Evolutionary conservation across 1,140 invertebrate species (phyloP), one percentile per base, ranked within the genome.

Genomic region (Tetragnatha versicolor): DNA sequence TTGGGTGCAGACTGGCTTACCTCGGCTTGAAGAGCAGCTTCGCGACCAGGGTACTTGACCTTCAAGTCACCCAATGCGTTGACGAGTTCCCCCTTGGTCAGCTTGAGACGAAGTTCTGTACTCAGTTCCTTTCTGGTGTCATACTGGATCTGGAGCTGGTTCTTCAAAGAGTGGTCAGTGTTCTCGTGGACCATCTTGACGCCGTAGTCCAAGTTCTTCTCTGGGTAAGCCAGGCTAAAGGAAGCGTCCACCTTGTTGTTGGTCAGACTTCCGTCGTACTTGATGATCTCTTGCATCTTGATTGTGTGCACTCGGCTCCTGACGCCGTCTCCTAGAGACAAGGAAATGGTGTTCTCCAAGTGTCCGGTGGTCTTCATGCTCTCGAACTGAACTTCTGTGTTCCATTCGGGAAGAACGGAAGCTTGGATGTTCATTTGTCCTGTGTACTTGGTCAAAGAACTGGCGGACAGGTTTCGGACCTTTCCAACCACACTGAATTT

Each of bases 301-400:
- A 81, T 79, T n/a, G 37, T 81, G 20, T 79, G 80, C 9, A 73
- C 22, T 31, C 72, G 29, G 17, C 66, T 76, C 37, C 68, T 33
- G 17, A 35, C 51, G 27, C 76, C 76, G 73, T 81, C 80, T n/a
- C 80, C 80, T 25, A 81, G n/a, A 25, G 49, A 31, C 2, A 81
- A 3, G 3, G 53, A 20, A 14, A 81, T 20, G 33, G 51, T 80
- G 68, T 84, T 84, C 69, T 85, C 84, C 29, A 81, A 79, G 51
- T 83, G 85, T 1, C 83, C 83, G 7, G 55, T 45, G 42, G 81
- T 84, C 10, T 31, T 75, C 73, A 83, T 82, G 2, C 78, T 81
- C 17, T 85, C 84, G 79, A 81, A 85, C 0, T 51, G 35, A n/a
- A 83, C 61, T 27, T 83, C 82, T 2, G 82, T 60, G 22, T 82